phyloP scores from a whole-genome alignment of 2,888 invertebrate genomes.

The Seladonia tumulorum region DNA sequence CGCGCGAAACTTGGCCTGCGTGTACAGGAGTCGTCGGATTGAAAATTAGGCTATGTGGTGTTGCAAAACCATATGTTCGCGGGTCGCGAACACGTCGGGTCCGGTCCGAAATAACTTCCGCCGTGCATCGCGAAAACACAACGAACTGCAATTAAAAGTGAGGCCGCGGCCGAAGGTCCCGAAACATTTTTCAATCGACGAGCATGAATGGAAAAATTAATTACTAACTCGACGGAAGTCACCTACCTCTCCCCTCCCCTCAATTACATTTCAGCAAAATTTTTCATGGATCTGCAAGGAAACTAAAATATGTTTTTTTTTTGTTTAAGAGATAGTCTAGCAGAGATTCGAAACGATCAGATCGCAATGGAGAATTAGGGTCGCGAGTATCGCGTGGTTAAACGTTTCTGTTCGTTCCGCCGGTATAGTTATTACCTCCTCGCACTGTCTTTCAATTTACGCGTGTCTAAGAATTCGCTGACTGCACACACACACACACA shows the following conservation, averaged over 20 bases:
- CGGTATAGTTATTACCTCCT: conserved; percentile 1
- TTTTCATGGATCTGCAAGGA: neutral
- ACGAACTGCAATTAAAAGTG: neutral
- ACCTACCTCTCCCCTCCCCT: neutral
- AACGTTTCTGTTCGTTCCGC: neutral
- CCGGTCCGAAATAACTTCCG: conserved; percentile 11
- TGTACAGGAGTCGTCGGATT: neutral
- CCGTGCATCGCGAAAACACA: neutral
- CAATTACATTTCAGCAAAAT: neutral
- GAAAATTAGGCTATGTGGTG: conserved; percentile 13
- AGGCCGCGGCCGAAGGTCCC: neutral
- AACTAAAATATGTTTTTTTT: neutral
- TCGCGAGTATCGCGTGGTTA: neutral
- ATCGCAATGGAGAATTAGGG: neutral
- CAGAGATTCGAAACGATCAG: neutral
- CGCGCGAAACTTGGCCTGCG: neutral
- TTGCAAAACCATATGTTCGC: conserved; percentile 16
- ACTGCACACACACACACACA: too few relatives aligned
- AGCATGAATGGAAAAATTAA: neutral
- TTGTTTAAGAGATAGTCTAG: too few relatives aligned
- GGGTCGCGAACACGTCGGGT: neutral
- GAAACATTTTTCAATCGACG: neutral
- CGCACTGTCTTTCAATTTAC: conserved; percentile 44
- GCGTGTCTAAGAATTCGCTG: neutral
- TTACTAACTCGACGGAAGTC: neutral